phyloP scores from a whole-genome alignment of 1,140 invertebrate genomes.

The Hypsibius dujardini region DNA sequence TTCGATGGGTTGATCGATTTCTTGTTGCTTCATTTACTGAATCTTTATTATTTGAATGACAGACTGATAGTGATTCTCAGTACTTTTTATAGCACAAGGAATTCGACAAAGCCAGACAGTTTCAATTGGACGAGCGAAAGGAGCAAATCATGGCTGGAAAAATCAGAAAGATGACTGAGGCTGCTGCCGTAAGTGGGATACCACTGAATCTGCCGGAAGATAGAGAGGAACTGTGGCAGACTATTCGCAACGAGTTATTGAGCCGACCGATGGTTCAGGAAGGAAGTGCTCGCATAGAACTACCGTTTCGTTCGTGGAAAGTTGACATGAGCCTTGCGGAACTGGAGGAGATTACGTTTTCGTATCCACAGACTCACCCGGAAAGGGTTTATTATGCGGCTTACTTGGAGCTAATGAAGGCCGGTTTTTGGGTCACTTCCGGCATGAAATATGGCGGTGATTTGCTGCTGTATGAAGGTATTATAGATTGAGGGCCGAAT shows the following conservation, averaged over 20 bases:
- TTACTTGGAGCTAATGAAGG: neutral
- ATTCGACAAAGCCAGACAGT: neutral
- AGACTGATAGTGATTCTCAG: neutral
- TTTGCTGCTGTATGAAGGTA: constrained; percentile 15
- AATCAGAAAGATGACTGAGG: neutral
- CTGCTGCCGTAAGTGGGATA: neutral
- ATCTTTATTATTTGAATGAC: neutral
- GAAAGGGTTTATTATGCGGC: constrained; percentile 1
- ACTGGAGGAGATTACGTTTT: neutral
- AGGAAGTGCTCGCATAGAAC: neutral
- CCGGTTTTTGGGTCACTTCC: neutral
- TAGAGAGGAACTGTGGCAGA: neutral
- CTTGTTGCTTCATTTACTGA: neutral
- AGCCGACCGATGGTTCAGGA: neutral
- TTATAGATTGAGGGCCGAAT: neutral
- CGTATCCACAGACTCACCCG: neutral
- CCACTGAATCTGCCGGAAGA: neutral
- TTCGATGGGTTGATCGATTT: neutral
- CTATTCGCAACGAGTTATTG: neutral
- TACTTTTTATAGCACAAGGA: neutral
- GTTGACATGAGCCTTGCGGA: neutral
- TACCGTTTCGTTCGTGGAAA: constrained; percentile 4
- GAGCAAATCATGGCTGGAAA: neutral
- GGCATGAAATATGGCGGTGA: neutral
- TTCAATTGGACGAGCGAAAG: neutral